Percentiles rank a stretch among this genome's conserved stretches.
Conservation (phyloP, 37 sponge, comb jelly and placozoan genomes). For the Beroe ovata region DNA sequence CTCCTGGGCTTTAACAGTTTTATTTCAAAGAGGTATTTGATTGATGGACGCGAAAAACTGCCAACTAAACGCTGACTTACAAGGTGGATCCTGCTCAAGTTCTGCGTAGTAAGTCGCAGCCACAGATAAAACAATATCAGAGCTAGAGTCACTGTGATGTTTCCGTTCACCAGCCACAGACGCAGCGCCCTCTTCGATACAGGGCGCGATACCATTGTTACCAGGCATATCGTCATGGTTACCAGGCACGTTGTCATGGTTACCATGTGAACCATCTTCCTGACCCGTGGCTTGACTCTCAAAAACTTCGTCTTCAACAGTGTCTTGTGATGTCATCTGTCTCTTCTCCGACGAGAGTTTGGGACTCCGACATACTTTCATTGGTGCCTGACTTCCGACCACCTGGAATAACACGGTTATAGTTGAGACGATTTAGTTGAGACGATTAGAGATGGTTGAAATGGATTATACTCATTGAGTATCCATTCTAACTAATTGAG, state of each 20-base stretch:
- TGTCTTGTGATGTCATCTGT: conserved; percentile 3
- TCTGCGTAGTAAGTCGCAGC: background rate
- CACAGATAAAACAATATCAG: background rate
- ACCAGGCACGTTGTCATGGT: background rate
- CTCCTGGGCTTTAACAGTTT: too few species aligned
- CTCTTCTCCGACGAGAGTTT: conserved; percentile 13
- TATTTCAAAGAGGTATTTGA: too few species aligned
- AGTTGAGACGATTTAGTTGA: too few species aligned
- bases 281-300: background rate
- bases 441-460: too few species aligned
- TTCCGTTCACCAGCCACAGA: background rate
- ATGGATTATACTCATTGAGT: too few species aligned
- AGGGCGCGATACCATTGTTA: background rate
- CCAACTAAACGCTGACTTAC: too few species aligned
- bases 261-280: background rate
- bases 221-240: conserved; percentile 9
- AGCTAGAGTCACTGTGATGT: background rate
- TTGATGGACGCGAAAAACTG: too few species aligned
- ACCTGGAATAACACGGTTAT: too few species aligned
- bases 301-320: conserved; percentile 9
- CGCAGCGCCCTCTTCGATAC: background rate
- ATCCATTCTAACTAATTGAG: too few species aligned
- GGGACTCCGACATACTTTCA: background rate
- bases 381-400: background rate
- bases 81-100: background rate